phyloP scores from a whole-genome alignment of 2,888 invertebrate species.

The Asteroscopus sphinx region DNA sequence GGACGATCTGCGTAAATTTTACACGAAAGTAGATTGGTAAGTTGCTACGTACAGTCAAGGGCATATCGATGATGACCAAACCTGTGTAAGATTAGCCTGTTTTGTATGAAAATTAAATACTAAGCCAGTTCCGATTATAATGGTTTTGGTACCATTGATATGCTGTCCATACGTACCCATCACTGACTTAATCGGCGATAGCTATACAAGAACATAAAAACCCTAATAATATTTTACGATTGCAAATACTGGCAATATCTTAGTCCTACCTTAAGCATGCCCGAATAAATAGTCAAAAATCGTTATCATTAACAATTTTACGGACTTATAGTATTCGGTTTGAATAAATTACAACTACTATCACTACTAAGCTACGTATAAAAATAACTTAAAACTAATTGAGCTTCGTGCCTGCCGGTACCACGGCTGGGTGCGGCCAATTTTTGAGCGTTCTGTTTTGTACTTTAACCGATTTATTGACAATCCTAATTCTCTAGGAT shows the following conservation, averaged over 20 bases:
- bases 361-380: conserved; percentile 57
- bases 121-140: too few species aligned
- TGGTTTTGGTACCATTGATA: too few species aligned
- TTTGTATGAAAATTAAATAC: too few species aligned
- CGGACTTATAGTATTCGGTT: conserved; percentile 39
- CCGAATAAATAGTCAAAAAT: conserved; percentile 54
- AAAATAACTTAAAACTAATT: conserved; percentile 63
- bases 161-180: too few species aligned
- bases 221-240: conserved; percentile 6
- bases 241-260: conserved; percentile 39
- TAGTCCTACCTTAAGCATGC: conserved; percentile 46
- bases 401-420: conserved; percentile 68
- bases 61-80: conserved; percentile 2
- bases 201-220: conserved; percentile 2
- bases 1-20: conserved; percentile 6
- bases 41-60: not conserved
- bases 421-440: conserved; percentile 42
- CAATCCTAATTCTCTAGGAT: conserved; percentile 15
- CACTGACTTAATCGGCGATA: not conserved
- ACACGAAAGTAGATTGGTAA: conserved; percentile 7
- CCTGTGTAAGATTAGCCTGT: too few species aligned
- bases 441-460: conserved; percentile 51
- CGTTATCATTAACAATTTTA: conserved; percentile 25
- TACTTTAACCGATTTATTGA: conserved; percentile 48
- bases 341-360: conserved; percentile 71